These are phyloP conservation scores for Clarias gariepinus DNA, from an alignment of 2,113 vertebrate genomes.

Conservation along the genomic window DNA sequence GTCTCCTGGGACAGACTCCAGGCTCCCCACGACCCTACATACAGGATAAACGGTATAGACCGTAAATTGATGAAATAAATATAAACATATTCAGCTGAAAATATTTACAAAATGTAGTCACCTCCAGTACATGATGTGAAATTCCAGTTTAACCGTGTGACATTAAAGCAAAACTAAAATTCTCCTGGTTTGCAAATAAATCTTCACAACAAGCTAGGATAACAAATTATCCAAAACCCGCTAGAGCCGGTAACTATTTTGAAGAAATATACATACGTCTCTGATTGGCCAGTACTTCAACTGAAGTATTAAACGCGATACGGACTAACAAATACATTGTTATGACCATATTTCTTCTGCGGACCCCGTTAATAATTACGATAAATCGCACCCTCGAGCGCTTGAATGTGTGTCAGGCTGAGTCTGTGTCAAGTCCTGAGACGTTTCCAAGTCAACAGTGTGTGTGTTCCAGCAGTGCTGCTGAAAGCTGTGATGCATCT, in stretches of 20 bases:
- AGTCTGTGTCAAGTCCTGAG: slow-evolving; percentile 44
- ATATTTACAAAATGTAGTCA: no score
- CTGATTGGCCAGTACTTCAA: neutral
- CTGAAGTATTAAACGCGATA: neutral
- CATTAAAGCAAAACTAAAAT: neutral
- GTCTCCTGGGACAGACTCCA: no score
- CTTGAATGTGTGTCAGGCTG: neutral
- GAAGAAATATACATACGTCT: neutral
- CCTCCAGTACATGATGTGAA: neutral
- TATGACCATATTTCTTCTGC: neutral
- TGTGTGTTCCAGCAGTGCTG: slow-evolving; percentile 41
- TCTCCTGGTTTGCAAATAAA: neutral
- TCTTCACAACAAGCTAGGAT: neutral
- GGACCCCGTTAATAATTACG: neutral
- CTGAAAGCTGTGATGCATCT: slow-evolving; percentile 46
- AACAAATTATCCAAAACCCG: no score
- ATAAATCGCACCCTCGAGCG: neutral
- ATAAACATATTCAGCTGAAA: neutral
- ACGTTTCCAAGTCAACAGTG: slow-evolving; percentile 54
- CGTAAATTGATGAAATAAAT: no score
- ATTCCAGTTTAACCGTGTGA: neutral
- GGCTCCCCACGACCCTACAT: no score
- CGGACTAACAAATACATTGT: neutral
- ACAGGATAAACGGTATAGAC: no score
- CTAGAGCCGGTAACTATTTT: neutral